Percentiles rank a stretch among this genome's conserved stretches.
Conservation (phyloP, 2,888 invertebrate genomes). For the Drosophila colorata region DNA sequence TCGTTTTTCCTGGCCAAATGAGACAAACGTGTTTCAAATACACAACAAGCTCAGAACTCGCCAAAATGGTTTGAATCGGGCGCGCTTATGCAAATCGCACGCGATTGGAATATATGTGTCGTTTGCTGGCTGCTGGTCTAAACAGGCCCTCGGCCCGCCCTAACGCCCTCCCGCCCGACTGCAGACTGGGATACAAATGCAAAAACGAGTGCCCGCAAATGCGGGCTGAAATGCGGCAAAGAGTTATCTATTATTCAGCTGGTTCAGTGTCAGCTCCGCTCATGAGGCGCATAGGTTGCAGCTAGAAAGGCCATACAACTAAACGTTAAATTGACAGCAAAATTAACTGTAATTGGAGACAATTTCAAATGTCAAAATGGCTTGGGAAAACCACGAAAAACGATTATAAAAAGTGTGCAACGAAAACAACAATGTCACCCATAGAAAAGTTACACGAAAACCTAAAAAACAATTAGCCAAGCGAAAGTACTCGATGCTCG, state of each 20-base stretch:
- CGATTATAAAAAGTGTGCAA: not conserved
- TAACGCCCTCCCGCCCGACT: not conserved
- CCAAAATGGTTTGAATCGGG: slow-evolving; percentile 51
- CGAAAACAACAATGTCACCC: too few species aligned
- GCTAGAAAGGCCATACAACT: slow-evolving; percentile 7
- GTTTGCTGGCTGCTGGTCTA: slow-evolving; percentile 7
- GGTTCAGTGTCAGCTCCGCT: slow-evolving; percentile 15
- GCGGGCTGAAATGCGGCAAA: slow-evolving; percentile 16
- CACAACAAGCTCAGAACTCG: slow-evolving; percentile 45
- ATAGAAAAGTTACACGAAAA: slow-evolving; percentile 4
- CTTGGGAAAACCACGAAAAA: slow-evolving; percentile 63
- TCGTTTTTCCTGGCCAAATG: slow-evolving; percentile 73
- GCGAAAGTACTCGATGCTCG: slow-evolving; percentile 33
- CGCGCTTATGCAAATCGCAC: slow-evolving; percentile 73
- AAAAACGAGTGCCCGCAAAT: not conserved
- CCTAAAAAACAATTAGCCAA: slow-evolving; percentile 30
- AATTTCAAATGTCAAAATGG: slow-evolving; percentile 67
- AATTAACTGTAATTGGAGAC: slow-evolving; percentile 66
- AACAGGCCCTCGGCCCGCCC: slow-evolving; percentile 9
- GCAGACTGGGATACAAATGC: too few species aligned
- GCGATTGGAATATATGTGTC: slow-evolving; percentile 35
- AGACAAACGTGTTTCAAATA: slow-evolving; percentile 77
- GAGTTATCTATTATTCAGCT: slow-evolving; percentile 22
- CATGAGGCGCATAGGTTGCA: slow-evolving; percentile 17
- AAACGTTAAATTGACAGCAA: slow-evolving; percentile 43